A percentile compares a stretch with the other conserved stretches of the same genome.
phyloP scores from a whole-genome alignment of 2,888 invertebrate species.

The Polietes domitor region DNA sequence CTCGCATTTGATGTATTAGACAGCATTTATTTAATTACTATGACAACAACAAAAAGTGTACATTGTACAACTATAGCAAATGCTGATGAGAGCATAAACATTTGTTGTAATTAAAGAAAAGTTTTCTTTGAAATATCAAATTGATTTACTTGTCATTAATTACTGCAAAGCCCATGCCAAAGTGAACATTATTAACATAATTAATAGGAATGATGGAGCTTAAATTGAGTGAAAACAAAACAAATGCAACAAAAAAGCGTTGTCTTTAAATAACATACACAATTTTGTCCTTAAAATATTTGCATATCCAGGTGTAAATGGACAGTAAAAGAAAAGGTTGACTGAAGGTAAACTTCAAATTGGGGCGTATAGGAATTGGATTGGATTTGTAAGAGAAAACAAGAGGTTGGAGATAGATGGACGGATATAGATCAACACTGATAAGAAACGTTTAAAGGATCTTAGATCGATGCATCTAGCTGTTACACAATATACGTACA shows the following conservation, averaged over 20 bases:
- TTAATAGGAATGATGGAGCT: not conserved
- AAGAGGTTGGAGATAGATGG: too few relatives aligned
- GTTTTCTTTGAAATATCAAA: not conserved
- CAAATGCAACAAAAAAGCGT: not conserved
- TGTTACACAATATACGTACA: too few relatives aligned
- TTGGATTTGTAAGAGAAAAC: too few relatives aligned
- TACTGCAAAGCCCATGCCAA: not conserved
- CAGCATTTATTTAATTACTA: not conserved
- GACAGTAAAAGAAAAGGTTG: too few relatives aligned
- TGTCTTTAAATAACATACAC: not conserved
- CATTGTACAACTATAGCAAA: not conserved
- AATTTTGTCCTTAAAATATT: too few relatives aligned
- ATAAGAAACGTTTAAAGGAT: too few relatives aligned
- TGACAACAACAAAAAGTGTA: not conserved
- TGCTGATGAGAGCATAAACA: not conserved
- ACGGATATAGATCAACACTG: too few relatives aligned
- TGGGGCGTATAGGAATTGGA: too few relatives aligned
- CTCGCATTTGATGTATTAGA: not conserved
- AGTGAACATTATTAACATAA: constrained; percentile 6
- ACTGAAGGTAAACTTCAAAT: too few relatives aligned
- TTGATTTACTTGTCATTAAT: not conserved
- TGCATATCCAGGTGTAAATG: too few relatives aligned
- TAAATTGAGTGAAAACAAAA: constrained; percentile 2
- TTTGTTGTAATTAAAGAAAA: not conserved
- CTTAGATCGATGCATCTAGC: too few relatives aligned